A percentile compares a stretch with the other conserved stretches of the same genome.
Conservation (phyloP, 2,888 invertebrate genomes). For the Imbricaverruca yamaguchii region DNA sequence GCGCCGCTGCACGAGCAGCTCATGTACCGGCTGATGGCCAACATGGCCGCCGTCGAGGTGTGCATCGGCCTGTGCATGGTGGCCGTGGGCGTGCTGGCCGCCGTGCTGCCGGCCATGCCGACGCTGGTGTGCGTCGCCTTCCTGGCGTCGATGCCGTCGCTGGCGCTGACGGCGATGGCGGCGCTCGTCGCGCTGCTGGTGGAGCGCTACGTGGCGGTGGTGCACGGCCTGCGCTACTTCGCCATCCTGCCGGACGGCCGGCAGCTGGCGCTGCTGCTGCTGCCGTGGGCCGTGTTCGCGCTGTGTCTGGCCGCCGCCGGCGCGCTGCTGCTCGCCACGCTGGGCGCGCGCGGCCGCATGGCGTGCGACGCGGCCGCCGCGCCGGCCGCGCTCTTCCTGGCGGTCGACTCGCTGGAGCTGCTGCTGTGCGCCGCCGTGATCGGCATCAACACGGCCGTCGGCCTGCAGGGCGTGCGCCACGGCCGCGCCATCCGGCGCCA, state of each 20-base stretch:
- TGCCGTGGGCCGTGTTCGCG: neutral
- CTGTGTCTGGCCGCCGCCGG: neutral
- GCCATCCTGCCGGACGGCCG: neutral
- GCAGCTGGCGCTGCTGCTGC: neutral
- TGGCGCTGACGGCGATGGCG: neutral
- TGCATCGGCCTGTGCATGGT: neutral
- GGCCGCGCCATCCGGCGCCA: no score
- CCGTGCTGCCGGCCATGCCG: neutral
- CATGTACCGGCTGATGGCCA: neutral
- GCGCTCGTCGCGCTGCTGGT: neutral
- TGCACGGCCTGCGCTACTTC: constrained; percentile 11
- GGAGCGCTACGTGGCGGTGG: neutral
- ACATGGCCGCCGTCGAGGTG: neutral
- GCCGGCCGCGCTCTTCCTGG: neutral
- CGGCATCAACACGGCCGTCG: neutral
- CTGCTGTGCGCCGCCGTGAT: neutral
- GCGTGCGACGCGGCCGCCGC: neutral
- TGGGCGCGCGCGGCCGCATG: neutral
- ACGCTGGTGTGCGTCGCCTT: neutral
- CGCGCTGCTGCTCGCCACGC: neutral
- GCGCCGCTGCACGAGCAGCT: neutral
- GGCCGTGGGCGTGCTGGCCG: neutral
- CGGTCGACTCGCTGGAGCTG: neutral
- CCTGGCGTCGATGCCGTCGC: neutral
- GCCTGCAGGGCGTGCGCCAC: no score